These are phyloP conservation scores for Andrena minutula DNA, from an alignment of 2,888 invertebrate species.

Conservation along the genomic window DNA sequence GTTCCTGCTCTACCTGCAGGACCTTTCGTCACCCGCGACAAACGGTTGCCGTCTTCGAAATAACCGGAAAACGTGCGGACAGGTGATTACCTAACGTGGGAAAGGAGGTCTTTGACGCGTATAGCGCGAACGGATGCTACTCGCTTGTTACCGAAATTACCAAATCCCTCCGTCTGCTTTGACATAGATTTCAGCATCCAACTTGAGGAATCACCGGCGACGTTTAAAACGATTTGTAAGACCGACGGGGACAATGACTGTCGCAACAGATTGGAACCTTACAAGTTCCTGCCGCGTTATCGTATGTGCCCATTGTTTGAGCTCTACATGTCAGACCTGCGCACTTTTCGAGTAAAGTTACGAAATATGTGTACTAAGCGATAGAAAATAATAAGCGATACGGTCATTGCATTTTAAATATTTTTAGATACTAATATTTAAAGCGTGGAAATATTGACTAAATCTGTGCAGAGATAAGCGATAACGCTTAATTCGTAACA, in stretches of 20 bases:
- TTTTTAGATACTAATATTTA: neutral
- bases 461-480: no score
- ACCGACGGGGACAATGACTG: conserved; percentile 18
- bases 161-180: conserved; percentile 28
- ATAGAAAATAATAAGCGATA: no score
- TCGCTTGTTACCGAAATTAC: conserved; percentile 27
- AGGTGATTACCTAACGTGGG: conserved; percentile 32
- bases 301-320: neutral
- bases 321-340: neutral
- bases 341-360: neutral
- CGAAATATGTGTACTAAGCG: neutral
- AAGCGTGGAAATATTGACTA: no score
- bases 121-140: conserved; percentile 8
- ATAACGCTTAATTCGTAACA: no score
- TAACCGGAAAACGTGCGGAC: conserved; percentile 31
- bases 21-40: no score
- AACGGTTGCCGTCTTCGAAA: conserved; percentile 7
- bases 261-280: conserved; percentile 13
- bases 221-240: conserved; percentile 33
- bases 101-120: neutral
- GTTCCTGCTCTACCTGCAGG: no score
- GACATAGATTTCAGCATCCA: conserved; percentile 56
- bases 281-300: conserved; percentile 20
- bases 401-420: no score
- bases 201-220: conserved; percentile 54